Evolutionary conservation across 1,140 invertebrate species (phyloP).

Genomic region (Drosophila seguyi): DNA sequence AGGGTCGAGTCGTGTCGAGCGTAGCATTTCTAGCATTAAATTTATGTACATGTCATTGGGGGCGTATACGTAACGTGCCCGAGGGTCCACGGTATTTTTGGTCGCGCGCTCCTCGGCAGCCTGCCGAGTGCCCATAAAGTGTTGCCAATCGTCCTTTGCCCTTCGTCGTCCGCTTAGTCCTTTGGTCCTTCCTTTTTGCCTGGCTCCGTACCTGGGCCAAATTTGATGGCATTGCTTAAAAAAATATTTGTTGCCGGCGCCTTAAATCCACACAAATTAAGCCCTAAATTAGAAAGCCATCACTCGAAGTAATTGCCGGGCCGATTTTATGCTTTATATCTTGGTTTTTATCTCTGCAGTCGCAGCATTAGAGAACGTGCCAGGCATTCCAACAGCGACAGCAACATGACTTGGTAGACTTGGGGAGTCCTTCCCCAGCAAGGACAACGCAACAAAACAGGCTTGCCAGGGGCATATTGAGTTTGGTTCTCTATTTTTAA

Average conservation of each 20-base stretch:
- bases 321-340: conserved; percentile 64
- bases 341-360: conserved; percentile 56
- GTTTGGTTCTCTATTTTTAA: conserved; percentile 10
- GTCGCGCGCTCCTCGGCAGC: conserved; percentile 4
- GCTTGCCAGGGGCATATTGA: conserved; percentile 1
- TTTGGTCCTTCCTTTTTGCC: conserved; percentile 11
- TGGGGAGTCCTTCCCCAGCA: conserved; percentile 9
- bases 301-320: conserved; percentile 72
- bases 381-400: conserved; percentile 33
- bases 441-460: conserved; percentile 26
- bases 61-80: conserved; percentile 72
- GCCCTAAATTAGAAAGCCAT: conserved; percentile 81
- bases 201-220: conserved; percentile 13
- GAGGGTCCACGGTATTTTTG: conserved; percentile 40
- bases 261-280: conserved; percentile 75
- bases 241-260: conserved; percentile 38
- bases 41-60: conserved; percentile 68
- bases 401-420: conserved; percentile 54
- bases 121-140: conserved; percentile 59
- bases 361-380: conserved; percentile 41
- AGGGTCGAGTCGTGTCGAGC: conserved; percentile 48
- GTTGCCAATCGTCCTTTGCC: conserved; percentile 55
- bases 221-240: conserved; percentile 61
- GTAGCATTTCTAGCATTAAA: conserved; percentile 71
- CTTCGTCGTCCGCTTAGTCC: conserved; percentile 24